A percentile compares a stretch with the other conserved stretches of the same genome.
Conservation (phyloP, 1,140 invertebrate genomes). For the Micrasema minimum region DNA sequence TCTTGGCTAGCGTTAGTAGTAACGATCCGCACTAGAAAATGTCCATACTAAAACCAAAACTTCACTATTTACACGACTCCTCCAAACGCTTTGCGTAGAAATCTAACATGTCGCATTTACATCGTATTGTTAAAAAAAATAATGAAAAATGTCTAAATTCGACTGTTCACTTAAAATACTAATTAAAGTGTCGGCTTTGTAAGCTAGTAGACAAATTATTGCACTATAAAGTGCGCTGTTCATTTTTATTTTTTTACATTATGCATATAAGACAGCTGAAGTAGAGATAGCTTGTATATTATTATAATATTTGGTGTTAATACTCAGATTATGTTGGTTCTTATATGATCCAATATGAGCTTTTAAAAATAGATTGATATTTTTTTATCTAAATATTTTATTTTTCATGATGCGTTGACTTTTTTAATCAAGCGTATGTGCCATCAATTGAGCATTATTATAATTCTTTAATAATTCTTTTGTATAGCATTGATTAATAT, state of each 20-base stretch:
- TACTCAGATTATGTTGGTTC: conserved; percentile 20
- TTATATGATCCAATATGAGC: background rate
- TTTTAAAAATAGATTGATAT: conserved; percentile 28
- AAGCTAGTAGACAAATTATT: background rate
- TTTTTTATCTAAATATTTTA: conserved; percentile 22
- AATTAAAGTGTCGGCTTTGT: conserved; percentile 2
- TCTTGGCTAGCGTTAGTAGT: conserved; percentile 69
- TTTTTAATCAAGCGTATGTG: conserved; percentile 22
- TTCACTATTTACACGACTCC: too few relatives aligned
- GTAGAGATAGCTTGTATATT: conserved; percentile 17
- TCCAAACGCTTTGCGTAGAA: too few relatives aligned
- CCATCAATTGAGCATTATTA: conserved; percentile 29
- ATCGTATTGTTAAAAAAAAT: too few relatives aligned
- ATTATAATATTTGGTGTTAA: conserved; percentile 15
- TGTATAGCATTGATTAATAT: too few relatives aligned
- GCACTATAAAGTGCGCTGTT: conserved; percentile 8
- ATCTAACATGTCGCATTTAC: too few relatives aligned
- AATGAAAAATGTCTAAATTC: too few relatives aligned
- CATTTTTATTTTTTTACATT: conserved; percentile 15
- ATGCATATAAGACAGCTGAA: conserved; percentile 3
- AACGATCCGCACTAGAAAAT: conserved; percentile 26
- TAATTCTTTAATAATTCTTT: too few relatives aligned
- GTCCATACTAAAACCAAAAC: background rate
- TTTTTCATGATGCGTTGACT: conserved; percentile 6
- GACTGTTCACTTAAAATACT: too few relatives aligned